Base-by-base conservation (phyloP, 1,140 invertebrate species). In the Antheraea pernyi region DNA sequence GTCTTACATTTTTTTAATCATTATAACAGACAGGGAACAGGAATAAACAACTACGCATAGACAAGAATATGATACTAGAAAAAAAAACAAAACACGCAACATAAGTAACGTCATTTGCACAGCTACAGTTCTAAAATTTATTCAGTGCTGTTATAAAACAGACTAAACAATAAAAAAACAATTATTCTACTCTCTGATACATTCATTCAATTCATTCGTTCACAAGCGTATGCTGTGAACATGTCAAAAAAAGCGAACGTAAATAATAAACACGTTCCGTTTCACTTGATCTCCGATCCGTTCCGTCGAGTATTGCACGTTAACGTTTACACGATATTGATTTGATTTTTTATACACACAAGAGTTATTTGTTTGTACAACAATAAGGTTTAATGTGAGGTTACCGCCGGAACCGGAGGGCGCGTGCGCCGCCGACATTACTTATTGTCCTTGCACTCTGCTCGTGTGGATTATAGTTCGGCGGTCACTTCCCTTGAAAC, bases 401-500 rank as follows among this genome's bases (percentile, higher is more conserved):
- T 53, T 16, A 53, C 5, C 46, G 16, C 46, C 11, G 46, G 11
- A 53, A n/a, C 46, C 46, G 46, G 16, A 53, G 6, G 9, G 22
- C 46, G 46, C 11, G 16, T 69, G 48, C 68, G 72, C 19, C 18
- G 7, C 11, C n/a, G n/a, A n/a, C 39, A 16, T 53, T 53, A 53
- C 16, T 53, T 53, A 71, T 65, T 65, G 74, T 72, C 71, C 67
- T 68, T 60, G 59, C 73, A 60, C 75, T 73, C 75, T 73, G 71
- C 74, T 46, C 68, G 73, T 71, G 76, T 67, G 66, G 73, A 69
- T 84, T 83, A 84, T 7, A 85, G 82, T 67, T 88, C 84, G 84
- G 81, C 84, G 84, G 83, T 76, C 71, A 81, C 77, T 77, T 84
- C 80, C 59, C 79, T 76, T 74, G 78, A 71, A 59, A 85, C 86